Evolutionary conservation across 1,140 invertebrate genomes (phyloP), one percentile per base, ranked within the genome.

Genomic region (Trichogramma pretiosum): DNA sequence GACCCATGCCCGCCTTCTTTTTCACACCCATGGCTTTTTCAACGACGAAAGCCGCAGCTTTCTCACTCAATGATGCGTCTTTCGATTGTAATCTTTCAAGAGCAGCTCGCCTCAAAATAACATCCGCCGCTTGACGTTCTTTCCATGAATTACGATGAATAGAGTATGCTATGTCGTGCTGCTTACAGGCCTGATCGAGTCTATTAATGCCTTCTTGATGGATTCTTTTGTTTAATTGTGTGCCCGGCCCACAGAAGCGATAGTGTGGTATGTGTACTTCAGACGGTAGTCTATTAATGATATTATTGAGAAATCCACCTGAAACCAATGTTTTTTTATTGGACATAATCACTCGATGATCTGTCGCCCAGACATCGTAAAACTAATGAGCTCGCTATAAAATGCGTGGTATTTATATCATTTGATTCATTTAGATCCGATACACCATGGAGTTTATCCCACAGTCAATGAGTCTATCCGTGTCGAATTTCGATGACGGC

Each of bases 181-280:
- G 30, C 35, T 49, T 52, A 32, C 42, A 63, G 5, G 58, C 54
- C 37, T 55, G 28, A 52, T 67, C 61, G 13, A 66, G 50, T 36
- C n/a, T 30, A 57, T 67, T 66, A 5, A 64, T 55, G 18, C 58
- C 58, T 16, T 28, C 32, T 57, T 65, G 56, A 32, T 57, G 22
- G 40, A 63, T 50, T 39, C 57, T 39, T 49, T 57, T 46, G 13
- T 33, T 10, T 42, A 62, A 32, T 46, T 61, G 59, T 17, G 61
- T 61, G 17, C 55, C 56, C 26, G 56, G 55, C 17, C 57, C 56
- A 41, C 59, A 61, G 40, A 48, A 62, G 13, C 62, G 51, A 53
- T 59, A 62, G 17, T 45, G 53, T 14, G 54, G 55, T 17, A 63
- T 16, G 46, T 63, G 61, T 18, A 60, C 21, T 54, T 60, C 61